Evolutionary conservation across 2,113 vertebrate species (phyloP), one percentile per base, ranked within the genome.

Genomic region (Hypomesus transpacificus): DNA sequence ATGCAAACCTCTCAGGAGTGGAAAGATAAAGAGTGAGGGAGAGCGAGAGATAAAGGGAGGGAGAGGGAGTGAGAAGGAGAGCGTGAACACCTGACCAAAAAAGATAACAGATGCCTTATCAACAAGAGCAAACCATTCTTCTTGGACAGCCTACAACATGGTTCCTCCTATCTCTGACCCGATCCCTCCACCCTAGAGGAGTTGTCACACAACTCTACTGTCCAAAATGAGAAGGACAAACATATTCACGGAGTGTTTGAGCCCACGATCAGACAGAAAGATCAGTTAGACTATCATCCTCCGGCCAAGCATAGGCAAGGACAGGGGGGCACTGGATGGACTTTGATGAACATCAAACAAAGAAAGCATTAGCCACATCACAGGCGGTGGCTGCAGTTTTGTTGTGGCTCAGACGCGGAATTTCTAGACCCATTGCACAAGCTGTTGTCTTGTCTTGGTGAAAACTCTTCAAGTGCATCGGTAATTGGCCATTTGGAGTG

Each of bases 91-190:
- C 60, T 53, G 54, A 56, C 62, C 66, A 28, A 24, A 77, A 39
- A 61, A 74, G 71, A 82, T 78, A 52, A 46, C 61, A 71, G 75
- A 78, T 78, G 60, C 8, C 58, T 74, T 79, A 79, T 78, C 75
- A 79, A 28, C 28, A 46, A 54, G 58, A 24, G 17, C 63, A 28
- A 53, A 68, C 24, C 26, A 62, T 13, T 62, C 17, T 31, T 22
- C 60, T 31, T 1, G 26, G 60, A 24, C 26, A n/a, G 16, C 26
- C 14, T 18, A 17, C 28, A 7, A 62, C 14, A 60, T 4, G 24
- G 22, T 62, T 28, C 26, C 28, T n/a, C 14, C 18, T 34, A 17
- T 31, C 31, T 34, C 31, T 62, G 13, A 31, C 60, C 14, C 17
- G 14, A 28, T 31, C 5, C 24, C 5, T 62, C 16, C 31, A 34